These are phyloP conservation scores for Phrynocephalus vlangalii DNA, from an alignment of 2,797 vertebrate genomes.

Conservation along the genomic window DNA sequence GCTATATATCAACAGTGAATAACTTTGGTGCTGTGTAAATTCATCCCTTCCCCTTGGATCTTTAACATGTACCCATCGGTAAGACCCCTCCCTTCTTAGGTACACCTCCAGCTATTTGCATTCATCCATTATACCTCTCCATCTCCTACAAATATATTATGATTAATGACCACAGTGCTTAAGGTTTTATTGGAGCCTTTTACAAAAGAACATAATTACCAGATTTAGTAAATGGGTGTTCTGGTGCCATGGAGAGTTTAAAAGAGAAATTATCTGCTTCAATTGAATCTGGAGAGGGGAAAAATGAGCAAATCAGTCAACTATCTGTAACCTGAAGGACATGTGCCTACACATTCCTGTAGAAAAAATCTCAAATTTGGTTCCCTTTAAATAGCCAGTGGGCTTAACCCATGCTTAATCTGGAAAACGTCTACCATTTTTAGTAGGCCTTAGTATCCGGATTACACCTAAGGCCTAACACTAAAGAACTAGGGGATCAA, in stretches of 20 bases:
- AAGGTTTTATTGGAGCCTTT: background rate
- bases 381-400: background rate
- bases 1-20: background rate
- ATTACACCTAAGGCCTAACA: background rate
- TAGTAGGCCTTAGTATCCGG: no score
- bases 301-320: constrained; percentile 12
- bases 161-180: background rate
- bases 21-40: background rate
- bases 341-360: background rate
- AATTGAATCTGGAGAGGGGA: constrained; percentile 14
- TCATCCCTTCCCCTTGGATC: background rate
- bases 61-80: background rate
- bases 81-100: background rate
- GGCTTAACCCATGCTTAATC: background rate
- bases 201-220: constrained; percentile 19
- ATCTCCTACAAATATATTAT: background rate
- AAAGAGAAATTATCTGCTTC: constrained; percentile 19
- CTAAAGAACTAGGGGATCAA: background rate
- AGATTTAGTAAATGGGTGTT: constrained; percentile 22
- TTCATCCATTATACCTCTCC: background rate
- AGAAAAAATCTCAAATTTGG: background rate
- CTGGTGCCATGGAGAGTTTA: background rate
- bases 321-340: background rate
- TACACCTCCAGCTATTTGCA: background rate
- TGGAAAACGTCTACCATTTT: background rate